These are phyloP conservation scores for Elephantulus edwardii DNA, from an alignment of 2,113 vertebrate species.

Conservation along the genomic window DNA sequence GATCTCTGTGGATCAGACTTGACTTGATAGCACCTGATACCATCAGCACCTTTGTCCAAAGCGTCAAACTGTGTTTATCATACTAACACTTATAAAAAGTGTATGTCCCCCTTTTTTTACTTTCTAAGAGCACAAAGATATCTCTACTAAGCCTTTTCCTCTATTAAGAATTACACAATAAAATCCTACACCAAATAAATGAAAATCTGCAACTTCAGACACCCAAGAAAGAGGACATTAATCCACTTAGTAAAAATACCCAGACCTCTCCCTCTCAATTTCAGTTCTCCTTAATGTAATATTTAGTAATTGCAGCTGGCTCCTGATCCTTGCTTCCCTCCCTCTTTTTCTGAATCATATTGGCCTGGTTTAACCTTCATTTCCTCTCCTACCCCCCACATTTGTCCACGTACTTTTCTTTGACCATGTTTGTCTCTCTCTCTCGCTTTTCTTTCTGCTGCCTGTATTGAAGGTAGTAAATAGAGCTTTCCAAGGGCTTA, in stretches of 20 bases:
- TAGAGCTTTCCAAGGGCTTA: constrained; percentile 53
- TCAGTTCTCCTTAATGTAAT: constrained; percentile 67
- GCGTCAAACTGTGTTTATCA: constrained; percentile 11
- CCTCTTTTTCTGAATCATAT: constrained; percentile 62
- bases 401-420: constrained; percentile 65
- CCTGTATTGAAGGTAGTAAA: constrained; percentile 20
- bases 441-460: constrained; percentile 48
- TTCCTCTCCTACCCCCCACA: constrained; percentile 69
- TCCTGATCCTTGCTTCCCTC: constrained; percentile 53
- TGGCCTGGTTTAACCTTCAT: constrained; percentile 79
- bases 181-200: constrained; percentile 73
- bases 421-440: constrained; percentile 54
- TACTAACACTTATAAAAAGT: not conserved
- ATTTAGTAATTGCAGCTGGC: constrained; percentile 65
- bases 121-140: constrained; percentile 54
- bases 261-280: constrained; percentile 58
- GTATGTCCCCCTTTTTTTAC: constrained; percentile 7
- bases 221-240: constrained; percentile 70
- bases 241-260: constrained; percentile 70
- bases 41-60: not conserved
- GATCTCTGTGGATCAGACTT: too few relatives aligned
- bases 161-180: constrained; percentile 75
- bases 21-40: too few relatives aligned
- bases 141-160: constrained; percentile 30
- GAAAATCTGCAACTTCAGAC: constrained; percentile 76